Evolutionary conservation across 2,797 vertebrate species (phyloP), one percentile per base, ranked within the genome.

Genomic region (Pygocentrus nattereri): DNA sequence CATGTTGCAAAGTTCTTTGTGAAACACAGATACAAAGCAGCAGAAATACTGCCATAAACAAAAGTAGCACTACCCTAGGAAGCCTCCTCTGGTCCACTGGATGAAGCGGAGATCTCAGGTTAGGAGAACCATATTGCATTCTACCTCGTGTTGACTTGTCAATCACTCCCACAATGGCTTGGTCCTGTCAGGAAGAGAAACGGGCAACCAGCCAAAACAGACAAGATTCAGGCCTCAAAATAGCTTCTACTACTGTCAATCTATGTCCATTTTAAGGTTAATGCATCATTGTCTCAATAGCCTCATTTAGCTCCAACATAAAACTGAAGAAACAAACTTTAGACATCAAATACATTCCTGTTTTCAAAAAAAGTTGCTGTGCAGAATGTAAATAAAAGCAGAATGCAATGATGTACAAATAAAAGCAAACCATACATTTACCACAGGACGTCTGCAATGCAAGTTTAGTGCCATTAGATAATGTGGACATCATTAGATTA

Each of bases 131-230:
- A 11, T 87, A 88, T 38, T 86, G 91, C 79, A 91, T 90, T 86
- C 91, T 86, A 67, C 88, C 88, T 88, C 65, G 76, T 8, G 87
- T 82, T 44, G 89, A 91, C 49, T 90, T 84, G 64, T 94, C 91
- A 65, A 95, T 93, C 81, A 94, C 91, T 87, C 93, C 94, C 76
- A 95, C 90, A 47, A 95, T 90, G 47, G 94, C 93, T 52, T 89
- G 90, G 86, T 95, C 94, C 94, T 94, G 74, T 44, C n/a, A 30
- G 11, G 3, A 13, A 21, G 74, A 6, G 30, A 61, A 69, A 70
- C 21, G 23, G 4, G 7, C 7, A 21, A 54, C n/a, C 50, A 70
- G 18, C 41, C 34, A 6, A n/a, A 74, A 50, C 47, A n/a, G 27
- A 65, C 18, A 41, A 34, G 8, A 5, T 41, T 41, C 41, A 41